These are phyloP conservation scores for Cydia pomonella DNA, from an alignment of 1,140 invertebrate species.

Conservation along the genomic window DNA sequence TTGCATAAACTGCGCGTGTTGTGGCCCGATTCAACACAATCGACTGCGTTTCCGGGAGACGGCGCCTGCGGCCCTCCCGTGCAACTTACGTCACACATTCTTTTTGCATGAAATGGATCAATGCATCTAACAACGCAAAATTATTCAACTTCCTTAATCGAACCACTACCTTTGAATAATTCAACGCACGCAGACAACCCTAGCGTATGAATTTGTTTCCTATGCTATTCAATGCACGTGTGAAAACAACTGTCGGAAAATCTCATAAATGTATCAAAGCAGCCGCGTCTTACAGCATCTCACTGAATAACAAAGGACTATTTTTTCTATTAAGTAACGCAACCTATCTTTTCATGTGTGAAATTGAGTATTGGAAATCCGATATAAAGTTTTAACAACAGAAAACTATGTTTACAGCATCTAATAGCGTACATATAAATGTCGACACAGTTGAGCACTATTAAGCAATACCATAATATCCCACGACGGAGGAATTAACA, in stretches of 20 bases:
- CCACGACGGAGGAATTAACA: constrained; percentile 23
- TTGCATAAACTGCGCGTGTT: constrained; percentile 72
- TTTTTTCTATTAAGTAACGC: background rate
- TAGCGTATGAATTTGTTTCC: background rate
- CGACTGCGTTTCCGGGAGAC: constrained; percentile 66
- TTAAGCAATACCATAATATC: constrained; percentile 25
- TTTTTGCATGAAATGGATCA: constrained; percentile 55
- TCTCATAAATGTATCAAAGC: background rate
- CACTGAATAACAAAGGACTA: background rate
- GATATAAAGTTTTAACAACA: background rate
- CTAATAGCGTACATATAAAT: background rate
- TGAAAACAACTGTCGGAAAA: constrained; percentile 4
- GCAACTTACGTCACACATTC: constrained; percentile 32
- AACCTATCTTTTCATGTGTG: background rate
- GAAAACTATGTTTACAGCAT: background rate
- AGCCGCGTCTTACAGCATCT: background rate
- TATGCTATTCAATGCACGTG: constrained; percentile 16
- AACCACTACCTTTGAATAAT: constrained; percentile 9
- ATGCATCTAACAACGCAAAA: constrained; percentile 48
- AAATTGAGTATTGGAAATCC: background rate
- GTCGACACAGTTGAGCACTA: constrained; percentile 17
- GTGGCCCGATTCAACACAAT: constrained; percentile 58
- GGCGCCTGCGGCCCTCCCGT: constrained; percentile 46
- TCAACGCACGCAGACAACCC: constrained; percentile 15
- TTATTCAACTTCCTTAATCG: constrained; percentile 43